Evolutionary conservation across 1,140 invertebrate species (phyloP).

Genomic region (Cephus cinctus): DNA sequence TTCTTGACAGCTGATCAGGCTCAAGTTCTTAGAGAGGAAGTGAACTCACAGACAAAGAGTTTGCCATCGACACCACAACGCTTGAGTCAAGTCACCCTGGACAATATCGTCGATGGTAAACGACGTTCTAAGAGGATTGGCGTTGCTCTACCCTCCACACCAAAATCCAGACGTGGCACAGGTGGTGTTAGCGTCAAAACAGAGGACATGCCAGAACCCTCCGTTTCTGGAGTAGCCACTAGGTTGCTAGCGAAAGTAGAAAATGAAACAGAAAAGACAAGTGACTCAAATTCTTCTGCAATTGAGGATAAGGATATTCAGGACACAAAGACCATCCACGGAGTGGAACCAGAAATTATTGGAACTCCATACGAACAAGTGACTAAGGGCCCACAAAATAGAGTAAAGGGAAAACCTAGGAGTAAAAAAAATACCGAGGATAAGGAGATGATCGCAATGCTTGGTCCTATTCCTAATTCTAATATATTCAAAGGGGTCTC

Average conservation of each 20-base stretch:
- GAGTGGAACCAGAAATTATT: slow-evolving; percentile 56
- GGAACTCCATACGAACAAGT: slow-evolving; percentile 40
- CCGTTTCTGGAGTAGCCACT: slow-evolving; percentile 12
- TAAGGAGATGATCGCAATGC: slow-evolving; percentile 42
- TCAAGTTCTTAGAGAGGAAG: slow-evolving; percentile 36
- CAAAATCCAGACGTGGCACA: slow-evolving; percentile 19
- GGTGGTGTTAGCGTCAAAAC: too few species aligned
- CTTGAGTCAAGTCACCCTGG: slow-evolving; percentile 34
- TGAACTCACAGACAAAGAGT: slow-evolving; percentile 18
- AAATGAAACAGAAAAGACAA: slow-evolving; percentile 1
- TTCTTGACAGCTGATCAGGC: slow-evolving; percentile 43
- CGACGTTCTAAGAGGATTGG: slow-evolving; percentile 34
- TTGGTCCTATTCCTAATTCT: slow-evolving; percentile 60
- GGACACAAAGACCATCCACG: slow-evolving; percentile 26
- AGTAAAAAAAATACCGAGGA: slow-evolving; percentile 37
- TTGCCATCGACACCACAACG: slow-evolving; percentile 37
- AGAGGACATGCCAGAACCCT: slow-evolving; percentile 12
- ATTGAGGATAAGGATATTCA: neutral
- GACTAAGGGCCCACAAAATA: slow-evolving; percentile 28
- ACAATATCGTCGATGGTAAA: slow-evolving; percentile 44
- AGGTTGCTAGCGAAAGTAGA: neutral
- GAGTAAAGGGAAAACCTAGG: slow-evolving; percentile 33
- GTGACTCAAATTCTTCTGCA: slow-evolving; percentile 14
- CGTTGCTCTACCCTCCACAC: slow-evolving; percentile 19
- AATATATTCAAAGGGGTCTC: slow-evolving; percentile 57